Evolutionary conservation across 2,888 invertebrate species (phyloP).

Genomic region (Ichneumoninae sp.): DNA sequence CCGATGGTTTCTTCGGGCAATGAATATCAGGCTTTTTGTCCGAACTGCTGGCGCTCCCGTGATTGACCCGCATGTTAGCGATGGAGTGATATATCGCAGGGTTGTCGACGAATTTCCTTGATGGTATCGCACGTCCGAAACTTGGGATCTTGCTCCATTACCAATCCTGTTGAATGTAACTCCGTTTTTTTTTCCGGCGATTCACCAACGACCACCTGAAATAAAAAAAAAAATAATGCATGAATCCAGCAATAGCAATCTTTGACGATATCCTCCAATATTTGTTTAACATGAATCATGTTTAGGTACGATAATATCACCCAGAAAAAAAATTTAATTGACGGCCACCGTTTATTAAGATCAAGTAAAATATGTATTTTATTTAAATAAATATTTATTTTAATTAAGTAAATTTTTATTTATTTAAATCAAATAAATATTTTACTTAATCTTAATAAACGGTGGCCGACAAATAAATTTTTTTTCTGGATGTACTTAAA

Average conservation of each 20-base stretch:
- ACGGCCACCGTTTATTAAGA: too few relatives aligned
- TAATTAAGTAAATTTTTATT: too few relatives aligned
- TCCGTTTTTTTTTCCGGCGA: neutral
- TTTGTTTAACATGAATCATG: neutral
- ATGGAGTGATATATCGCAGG: neutral
- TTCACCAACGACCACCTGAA: neutral
- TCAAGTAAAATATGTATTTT: too few relatives aligned
- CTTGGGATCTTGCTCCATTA: neutral
- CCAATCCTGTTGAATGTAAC: neutral
- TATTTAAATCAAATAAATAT: too few relatives aligned
- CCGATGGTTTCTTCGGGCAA: too few relatives aligned
- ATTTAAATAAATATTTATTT: too few relatives aligned
- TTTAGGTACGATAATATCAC: neutral
- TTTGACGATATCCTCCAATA: neutral
- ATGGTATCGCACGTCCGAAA: neutral
- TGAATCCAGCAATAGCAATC: neutral
- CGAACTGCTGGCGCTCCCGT: too few relatives aligned
- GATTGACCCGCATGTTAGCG: neutral
- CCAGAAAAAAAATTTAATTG: too few relatives aligned
- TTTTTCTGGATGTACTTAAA: neutral
- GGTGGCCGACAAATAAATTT: too few relatives aligned
- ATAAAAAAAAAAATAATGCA: neutral
- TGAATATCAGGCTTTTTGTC: too few relatives aligned
- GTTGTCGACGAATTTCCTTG: neutral
- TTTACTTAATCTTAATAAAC: too few relatives aligned